Percentiles rank a stretch among this genome's conserved stretches.
Evolutionary conservation across 2,113 vertebrate species (phyloP).

Genomic region (Eulacestoma nigropectus): DNA sequence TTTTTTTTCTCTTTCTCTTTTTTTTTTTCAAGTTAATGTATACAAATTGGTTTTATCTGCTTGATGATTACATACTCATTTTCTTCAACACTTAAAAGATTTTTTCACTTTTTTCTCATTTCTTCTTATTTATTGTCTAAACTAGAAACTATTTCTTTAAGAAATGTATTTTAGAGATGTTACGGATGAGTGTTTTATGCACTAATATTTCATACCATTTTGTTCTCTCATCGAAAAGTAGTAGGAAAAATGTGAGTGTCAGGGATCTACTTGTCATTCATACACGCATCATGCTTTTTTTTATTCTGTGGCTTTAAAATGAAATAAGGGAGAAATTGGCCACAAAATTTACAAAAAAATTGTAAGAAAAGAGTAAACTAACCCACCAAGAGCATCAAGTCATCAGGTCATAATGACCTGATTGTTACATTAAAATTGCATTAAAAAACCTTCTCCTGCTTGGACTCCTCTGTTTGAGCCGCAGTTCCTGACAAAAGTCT

Average conservation of each 20-base stretch:
- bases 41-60: neutral
- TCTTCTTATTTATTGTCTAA: neutral
- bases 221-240: neutral
- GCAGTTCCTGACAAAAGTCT: neutral
- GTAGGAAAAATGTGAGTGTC: neutral
- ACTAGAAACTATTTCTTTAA: neutral
- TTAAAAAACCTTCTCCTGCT: neutral
- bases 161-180: neutral
- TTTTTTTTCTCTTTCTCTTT: neutral
- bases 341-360: neutral
- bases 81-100: neutral
- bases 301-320: neutral
- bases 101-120: neutral
- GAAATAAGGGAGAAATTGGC: neutral
- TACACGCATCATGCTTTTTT: fast-evolving
- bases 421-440: too few relatives aligned
- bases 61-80: neutral
- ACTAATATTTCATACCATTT: neutral
- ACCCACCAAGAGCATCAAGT: neutral
- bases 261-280: neutral
- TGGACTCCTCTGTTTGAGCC: neutral
- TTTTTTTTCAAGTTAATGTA: neutral
- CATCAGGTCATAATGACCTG: too few relatives aligned
- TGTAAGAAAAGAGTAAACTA: neutral
- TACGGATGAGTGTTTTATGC: neutral